Base-by-base conservation (phyloP, 92 coral and sea anemone species). In the Epizoanthus rinbou region DNA sequence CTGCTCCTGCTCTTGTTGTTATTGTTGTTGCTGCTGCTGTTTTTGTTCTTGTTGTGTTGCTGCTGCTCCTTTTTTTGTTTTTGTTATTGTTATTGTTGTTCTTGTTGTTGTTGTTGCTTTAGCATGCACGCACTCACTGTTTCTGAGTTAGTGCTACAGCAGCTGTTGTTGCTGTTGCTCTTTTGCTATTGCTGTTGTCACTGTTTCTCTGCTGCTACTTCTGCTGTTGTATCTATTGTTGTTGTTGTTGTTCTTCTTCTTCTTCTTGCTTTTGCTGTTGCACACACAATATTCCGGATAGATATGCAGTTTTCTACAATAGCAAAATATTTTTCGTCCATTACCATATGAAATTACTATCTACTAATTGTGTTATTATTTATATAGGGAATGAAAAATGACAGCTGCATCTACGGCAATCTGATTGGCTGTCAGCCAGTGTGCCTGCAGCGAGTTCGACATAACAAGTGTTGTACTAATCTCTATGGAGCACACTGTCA, bases 401-500 rank as follows among this genome's bases (percentile, higher is more conserved):
- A 91, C 57, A 85, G 60, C 86, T 91, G 95, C 22, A 83, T 86
- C 9, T 93, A 88, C 68, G 88, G 83, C 6, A 87, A 87, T 75
- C 50, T 88, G 63, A 69, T 85, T 65, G 98, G 98, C 10, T 95
- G 98, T 82, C 89, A 79, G 74, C 93, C 95, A 24, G 81, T 83
- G n/a, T 95, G 98, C 63, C 62, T 91, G 69, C 88, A 86, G 71
- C 94, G 92, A 18, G 68, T 65, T 33, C 83, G 87, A 35, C 85
- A 65, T 6, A 75, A 69, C 21, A 93, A 86, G 56, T 95, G 98
- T 24, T 95, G 98, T 69, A 10, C 83, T 3, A 93, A 95, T 80
- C 89, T 83, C 39, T 95, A 89, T 73, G 98, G 98, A 22, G 76
- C 98, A 8, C 88, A 80, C 87, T 95, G 98, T 66, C 64, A 76